A percentile compares a stretch with the other conserved stretches of the same genome.
Conservation (phyloP, 1,140 invertebrate species). For the Ditylenchus dipsaci region DNA sequence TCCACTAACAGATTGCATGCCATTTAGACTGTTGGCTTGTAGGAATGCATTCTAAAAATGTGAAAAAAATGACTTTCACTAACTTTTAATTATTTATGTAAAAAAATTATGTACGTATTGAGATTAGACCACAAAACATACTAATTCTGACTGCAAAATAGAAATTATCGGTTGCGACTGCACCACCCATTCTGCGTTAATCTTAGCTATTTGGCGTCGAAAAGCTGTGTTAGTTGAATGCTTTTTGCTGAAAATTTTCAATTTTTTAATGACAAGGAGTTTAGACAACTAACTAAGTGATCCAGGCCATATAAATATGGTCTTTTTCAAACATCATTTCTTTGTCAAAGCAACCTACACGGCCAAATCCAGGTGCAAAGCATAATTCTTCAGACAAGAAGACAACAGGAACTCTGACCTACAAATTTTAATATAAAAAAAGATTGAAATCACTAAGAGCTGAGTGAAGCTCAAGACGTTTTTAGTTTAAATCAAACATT, state of each 20-base stretch:
- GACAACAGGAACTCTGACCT: background rate
- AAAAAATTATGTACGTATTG: too few species aligned
- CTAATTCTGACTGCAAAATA: background rate
- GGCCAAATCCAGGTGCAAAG: background rate
- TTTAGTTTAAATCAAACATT: too few species aligned
- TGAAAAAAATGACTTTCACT: too few species aligned
- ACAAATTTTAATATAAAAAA: background rate
- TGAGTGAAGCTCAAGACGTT: too few species aligned
- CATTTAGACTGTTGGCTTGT: too few species aligned
- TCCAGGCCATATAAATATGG: conserved; percentile 1
- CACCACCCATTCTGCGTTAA: background rate
- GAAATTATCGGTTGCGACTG: background rate
- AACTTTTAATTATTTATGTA: too few species aligned
- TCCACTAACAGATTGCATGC: too few species aligned
- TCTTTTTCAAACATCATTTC: background rate
- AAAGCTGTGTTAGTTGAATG: background rate
- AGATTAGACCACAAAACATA: too few species aligned
- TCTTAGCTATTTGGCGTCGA: background rate
- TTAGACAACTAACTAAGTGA: background rate
- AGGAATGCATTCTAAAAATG: too few species aligned
- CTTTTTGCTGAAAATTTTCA: too few species aligned
- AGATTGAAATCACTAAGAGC: too few species aligned
- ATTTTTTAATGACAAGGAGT: too few species aligned
- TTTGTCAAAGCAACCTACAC: background rate
- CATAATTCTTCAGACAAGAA: background rate